Conservation (phyloP, 2,888 invertebrate species). For the Gryllus longicercus region DNA sequence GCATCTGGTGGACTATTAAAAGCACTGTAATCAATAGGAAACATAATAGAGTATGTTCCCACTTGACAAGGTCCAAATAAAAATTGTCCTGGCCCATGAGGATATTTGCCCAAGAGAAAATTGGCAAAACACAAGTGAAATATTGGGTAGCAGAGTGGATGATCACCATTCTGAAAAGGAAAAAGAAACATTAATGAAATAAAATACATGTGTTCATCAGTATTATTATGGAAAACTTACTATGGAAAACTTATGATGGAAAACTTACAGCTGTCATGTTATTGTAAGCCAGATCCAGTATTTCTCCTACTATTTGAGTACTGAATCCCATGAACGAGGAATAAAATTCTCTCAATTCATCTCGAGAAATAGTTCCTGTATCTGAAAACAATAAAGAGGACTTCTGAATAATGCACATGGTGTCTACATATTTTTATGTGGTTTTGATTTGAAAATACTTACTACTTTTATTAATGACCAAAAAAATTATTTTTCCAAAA, state of each 20-base stretch:
- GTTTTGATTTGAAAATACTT: conserved; percentile 42
- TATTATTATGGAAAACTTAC: not conserved
- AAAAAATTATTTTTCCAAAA: conserved; percentile 67
- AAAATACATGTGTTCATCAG: not conserved
- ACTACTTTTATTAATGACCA: conserved; percentile 67
- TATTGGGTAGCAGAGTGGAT: conserved; percentile 63
- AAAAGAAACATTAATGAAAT: conserved; percentile 41
- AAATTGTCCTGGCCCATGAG: conserved; percentile 73
- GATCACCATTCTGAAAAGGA: conserved; percentile 60
- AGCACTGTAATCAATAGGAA: conserved; percentile 73
- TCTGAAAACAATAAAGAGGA: conserved; percentile 47
- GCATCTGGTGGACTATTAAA: conserved; percentile 67
- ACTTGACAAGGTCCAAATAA: conserved; percentile 55
- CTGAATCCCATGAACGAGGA: conserved; percentile 66
- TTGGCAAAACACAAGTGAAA: conserved; percentile 71
- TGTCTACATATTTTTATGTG: not conserved
- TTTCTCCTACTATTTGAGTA: conserved; percentile 59
- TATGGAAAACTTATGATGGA: not conserved
- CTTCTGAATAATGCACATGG: not conserved
- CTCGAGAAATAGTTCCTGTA: conserved; percentile 62
- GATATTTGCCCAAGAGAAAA: conserved; percentile 69
- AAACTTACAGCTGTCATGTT: conserved; percentile 68
- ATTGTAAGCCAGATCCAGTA: conserved; percentile 64
- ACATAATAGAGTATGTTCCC: conserved; percentile 45
- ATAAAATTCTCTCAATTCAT: conserved; percentile 66